phyloP scores from a whole-genome alignment of 2,888 invertebrate genomes.

The Achlya flavicornis region DNA sequence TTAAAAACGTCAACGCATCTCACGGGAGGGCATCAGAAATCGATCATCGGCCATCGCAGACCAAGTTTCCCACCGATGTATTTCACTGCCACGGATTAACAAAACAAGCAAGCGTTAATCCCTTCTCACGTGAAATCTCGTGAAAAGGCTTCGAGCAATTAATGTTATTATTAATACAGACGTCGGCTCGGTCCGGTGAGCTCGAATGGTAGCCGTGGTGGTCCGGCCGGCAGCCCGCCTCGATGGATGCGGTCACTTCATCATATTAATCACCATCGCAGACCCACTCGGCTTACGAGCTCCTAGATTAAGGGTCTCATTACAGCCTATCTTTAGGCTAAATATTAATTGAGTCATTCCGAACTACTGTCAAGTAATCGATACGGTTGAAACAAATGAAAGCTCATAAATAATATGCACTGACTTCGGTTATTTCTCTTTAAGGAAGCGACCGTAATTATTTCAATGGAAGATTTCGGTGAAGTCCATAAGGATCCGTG shows the following conservation, averaged over 20 bases:
- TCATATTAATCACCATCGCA: slow-evolving; percentile 76
- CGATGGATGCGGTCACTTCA: slow-evolving; percentile 71
- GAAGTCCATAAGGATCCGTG: slow-evolving; percentile 66
- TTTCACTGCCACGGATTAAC: slow-evolving; percentile 65
- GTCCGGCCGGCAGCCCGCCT: slow-evolving; percentile 53
- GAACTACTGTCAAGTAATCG: slow-evolving; percentile 65
- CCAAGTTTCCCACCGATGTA: slow-evolving; percentile 57
- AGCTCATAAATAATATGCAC: slow-evolving; percentile 59
- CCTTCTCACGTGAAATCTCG: slow-evolving; percentile 70
- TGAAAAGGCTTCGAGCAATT: slow-evolving; percentile 67
- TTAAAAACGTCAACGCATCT: slow-evolving; percentile 31
- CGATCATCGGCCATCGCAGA: slow-evolving; percentile 38
- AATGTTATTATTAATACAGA: slow-evolving; percentile 62
- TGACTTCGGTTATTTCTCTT: slow-evolving; percentile 46
- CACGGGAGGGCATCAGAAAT: slow-evolving; percentile 42
- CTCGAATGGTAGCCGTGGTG: slow-evolving; percentile 55
- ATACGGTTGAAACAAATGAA: slow-evolving; percentile 62
- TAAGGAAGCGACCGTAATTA: slow-evolving; percentile 60
- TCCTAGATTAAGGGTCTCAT: slow-evolving; percentile 74
- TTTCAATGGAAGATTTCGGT: slow-evolving; percentile 59
- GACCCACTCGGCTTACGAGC: slow-evolving; percentile 81
- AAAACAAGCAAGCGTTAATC: slow-evolving; percentile 73
- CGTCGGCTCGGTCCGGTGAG: slow-evolving; percentile 40
- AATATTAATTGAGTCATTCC: slow-evolving; percentile 81
- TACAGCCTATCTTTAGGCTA: slow-evolving; percentile 79